Percentiles rank a stretch among this genome's conserved stretches.
These are phyloP conservation scores for Probaryconus sp. DNA, from an alignment of 1,140 invertebrate genomes.

Conservation along the genomic window DNA sequence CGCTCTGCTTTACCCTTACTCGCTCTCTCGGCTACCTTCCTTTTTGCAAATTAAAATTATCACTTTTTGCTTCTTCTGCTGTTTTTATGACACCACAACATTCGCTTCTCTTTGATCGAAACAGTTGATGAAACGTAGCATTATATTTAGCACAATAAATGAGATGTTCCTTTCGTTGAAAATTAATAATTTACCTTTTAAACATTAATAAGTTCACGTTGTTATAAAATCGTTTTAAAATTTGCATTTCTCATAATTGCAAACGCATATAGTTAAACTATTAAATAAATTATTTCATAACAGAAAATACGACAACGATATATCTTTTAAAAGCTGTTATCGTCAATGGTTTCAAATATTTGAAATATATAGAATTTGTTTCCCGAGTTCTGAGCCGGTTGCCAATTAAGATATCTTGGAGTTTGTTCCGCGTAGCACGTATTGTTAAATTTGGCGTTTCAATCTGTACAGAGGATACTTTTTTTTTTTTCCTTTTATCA, in stretches of 20 bases:
- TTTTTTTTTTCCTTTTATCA: conserved; percentile 26
- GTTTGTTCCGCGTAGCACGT: background rate
- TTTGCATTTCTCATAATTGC: too few species aligned
- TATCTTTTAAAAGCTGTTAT: too few species aligned
- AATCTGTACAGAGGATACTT: conserved; percentile 13
- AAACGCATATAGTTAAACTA: too few species aligned
- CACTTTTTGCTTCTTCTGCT: conserved; percentile 50
- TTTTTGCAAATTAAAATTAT: conserved; percentile 65
- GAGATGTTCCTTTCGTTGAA: too few species aligned
- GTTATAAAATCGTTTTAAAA: too few species aligned
- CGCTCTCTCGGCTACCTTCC: conserved; percentile 42
- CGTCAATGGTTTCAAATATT: too few species aligned
- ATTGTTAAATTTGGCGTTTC: conserved; percentile 14
- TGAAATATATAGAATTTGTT: background rate
- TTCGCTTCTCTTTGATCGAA: conserved; percentile 1
- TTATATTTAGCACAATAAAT: too few species aligned
- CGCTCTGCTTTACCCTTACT: conserved; percentile 57
- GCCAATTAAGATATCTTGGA: conserved; percentile 16
- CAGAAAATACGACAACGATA: too few species aligned
- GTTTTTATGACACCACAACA: conserved; percentile 23
- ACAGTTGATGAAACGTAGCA: conserved; percentile 5
- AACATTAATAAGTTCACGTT: too few species aligned
- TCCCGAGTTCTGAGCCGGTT: too few species aligned
- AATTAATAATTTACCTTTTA: too few species aligned
- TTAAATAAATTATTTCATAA: too few species aligned